Percentiles rank a stretch among this genome's conserved stretches.
These are phyloP conservation scores for Ctenosaura bakeri DNA, from an alignment of 2,797 vertebrate species.

Conservation along the genomic window DNA sequence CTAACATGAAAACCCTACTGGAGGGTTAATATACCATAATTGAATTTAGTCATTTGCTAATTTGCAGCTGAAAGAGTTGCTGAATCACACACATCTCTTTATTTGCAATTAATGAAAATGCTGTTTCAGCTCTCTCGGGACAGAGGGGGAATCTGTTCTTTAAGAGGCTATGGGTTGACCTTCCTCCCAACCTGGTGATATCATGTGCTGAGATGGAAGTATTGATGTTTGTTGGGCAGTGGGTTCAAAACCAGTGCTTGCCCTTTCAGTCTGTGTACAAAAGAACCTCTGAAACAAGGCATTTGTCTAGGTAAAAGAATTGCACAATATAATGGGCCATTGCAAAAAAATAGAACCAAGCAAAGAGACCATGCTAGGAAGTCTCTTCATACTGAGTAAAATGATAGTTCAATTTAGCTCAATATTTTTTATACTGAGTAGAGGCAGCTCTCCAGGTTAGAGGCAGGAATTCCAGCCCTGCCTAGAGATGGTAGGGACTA, in stretches of 20 bases:
- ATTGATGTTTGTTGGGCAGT: background rate
- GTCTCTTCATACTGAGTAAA: background rate
- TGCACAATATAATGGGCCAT: background rate
- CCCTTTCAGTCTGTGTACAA: background rate
- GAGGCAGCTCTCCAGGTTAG: background rate
- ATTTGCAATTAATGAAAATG: conserved; percentile 34
- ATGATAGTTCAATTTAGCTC: background rate
- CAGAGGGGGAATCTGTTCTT: conserved; percentile 43
- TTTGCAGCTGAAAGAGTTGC: conserved; percentile 31
- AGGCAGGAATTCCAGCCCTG: background rate
- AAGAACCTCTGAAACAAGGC: background rate
- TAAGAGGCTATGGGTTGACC: background rate
- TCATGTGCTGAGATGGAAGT: background rate
- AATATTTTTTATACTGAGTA: background rate
- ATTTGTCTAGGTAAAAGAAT: background rate
- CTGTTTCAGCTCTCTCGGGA: conserved; percentile 44
- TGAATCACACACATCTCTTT: conserved; percentile 31
- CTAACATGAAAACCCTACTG: conserved; percentile 17
- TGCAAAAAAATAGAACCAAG: background rate
- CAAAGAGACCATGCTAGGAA: background rate
- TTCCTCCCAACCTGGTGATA: background rate
- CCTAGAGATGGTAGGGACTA: too few species aligned
- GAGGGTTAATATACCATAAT: conserved; percentile 42
- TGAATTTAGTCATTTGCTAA: conserved; percentile 52
- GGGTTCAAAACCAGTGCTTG: conserved; percentile 26